Evolutionary conservation across 2,888 invertebrate species (phyloP).

Genomic region (Leptinotarsa peninsularis): DNA sequence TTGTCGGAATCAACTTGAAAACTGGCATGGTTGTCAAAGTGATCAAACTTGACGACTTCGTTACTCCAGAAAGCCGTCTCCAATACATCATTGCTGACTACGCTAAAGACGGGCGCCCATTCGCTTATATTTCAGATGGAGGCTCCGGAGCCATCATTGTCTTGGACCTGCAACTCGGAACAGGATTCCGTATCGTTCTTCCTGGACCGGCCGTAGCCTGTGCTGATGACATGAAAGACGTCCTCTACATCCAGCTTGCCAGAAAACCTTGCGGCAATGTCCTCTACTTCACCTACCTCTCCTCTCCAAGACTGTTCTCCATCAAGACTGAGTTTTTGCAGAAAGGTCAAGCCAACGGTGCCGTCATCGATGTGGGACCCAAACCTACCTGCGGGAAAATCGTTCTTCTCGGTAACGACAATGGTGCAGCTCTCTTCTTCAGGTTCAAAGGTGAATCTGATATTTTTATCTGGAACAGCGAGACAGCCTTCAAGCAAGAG

Average conservation of each 20-base stretch:
- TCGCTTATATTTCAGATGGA: constrained; percentile 77
- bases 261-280: constrained; percentile 67
- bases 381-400: constrained; percentile 65
- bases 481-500: constrained; percentile 69
- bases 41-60: constrained; percentile 69
- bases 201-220: constrained; percentile 69
- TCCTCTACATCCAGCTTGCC: constrained; percentile 71
- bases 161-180: constrained; percentile 73
- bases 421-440: constrained; percentile 72
- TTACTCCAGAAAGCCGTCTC: constrained; percentile 70
- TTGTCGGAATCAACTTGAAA: constrained; percentile 60
- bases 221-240: constrained; percentile 64
- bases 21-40: constrained; percentile 72
- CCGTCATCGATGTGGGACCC: constrained; percentile 71
- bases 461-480: constrained; percentile 75
- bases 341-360: constrained; percentile 69
- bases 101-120: constrained; percentile 72
- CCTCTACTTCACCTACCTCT: constrained; percentile 70
- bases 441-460: constrained; percentile 73
- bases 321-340: constrained; percentile 70
- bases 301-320: constrained; percentile 70
- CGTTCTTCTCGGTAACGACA: constrained; percentile 73
- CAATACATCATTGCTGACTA: constrained; percentile 80
- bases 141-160: constrained; percentile 76
- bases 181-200: constrained; percentile 74